These are phyloP conservation scores for Andrena haemorrhoa DNA, from an alignment of 2,888 invertebrate species.

Conservation along the genomic window DNA sequence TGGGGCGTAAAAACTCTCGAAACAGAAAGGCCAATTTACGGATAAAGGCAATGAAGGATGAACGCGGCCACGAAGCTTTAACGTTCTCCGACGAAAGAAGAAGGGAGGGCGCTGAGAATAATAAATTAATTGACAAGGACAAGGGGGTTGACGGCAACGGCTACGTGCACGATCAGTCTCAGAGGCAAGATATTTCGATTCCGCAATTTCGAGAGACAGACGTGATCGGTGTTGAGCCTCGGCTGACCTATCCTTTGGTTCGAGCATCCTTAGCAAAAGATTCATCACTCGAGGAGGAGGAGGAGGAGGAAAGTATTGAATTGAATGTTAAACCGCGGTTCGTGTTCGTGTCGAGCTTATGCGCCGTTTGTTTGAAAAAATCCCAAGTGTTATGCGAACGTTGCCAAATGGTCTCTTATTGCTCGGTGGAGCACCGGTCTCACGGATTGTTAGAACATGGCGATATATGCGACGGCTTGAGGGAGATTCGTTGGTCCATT, in stretches of 20 bases:
- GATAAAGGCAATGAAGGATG: neutral
- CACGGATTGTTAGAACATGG: constrained; percentile 87
- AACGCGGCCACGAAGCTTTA: neutral
- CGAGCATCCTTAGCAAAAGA: neutral
- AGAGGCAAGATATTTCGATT: neutral
- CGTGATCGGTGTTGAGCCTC: constrained; percentile 45
- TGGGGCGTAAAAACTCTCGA: constrained; percentile 64
- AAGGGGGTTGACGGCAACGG: neutral
- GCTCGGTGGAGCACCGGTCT: constrained; percentile 87
- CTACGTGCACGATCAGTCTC: neutral
- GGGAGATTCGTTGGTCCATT: constrained; percentile 87
- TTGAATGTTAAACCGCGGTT: constrained; percentile 89
- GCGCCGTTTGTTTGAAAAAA: constrained; percentile 81
- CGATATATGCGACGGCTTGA: constrained; percentile 87
- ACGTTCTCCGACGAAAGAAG: no score
- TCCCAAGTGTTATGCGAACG: constrained; percentile 81
- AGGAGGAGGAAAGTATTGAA: constrained; percentile 86
- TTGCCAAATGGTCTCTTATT: constrained; percentile 89
- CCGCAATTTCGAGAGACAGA: neutral
- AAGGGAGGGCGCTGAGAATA: no score
- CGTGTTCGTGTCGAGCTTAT: constrained; percentile 88
- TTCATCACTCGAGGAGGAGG: neutral
- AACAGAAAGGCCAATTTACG: neutral
- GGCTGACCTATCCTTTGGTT: constrained; percentile 55
- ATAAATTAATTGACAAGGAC: neutral